Base-by-base conservation (phyloP, 2,888 invertebrate species). In the Antheraea assamensis region DNA sequence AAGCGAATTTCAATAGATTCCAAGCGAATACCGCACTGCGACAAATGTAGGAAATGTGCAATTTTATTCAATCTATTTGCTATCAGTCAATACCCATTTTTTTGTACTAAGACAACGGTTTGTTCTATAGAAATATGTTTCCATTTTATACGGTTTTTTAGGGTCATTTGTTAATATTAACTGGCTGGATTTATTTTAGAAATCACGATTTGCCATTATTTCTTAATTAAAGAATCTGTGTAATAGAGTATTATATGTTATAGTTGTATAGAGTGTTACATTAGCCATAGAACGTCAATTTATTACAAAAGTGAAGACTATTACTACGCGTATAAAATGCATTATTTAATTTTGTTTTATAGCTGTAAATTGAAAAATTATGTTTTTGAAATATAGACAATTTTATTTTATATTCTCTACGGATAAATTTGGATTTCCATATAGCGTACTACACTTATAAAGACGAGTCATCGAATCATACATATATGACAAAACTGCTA, bases 41-140 rank as follows among this genome's bases (percentile, higher is more conserved):
- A 35, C 68, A 35, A 68, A 68, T 68, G 66, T 68, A 68, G 66
- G 17, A 21, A 68, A 68, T 68, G 21, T 68, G 35, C 68, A 68
- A 68, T 35, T 30, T 35, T 68, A n/a, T 68, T 68, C 35, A 68
- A 68, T 68, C 35, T 35, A 21, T 35, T 35, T 35, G 1, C 35
- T 1, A n/a, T 35, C 35, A 35, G 15, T n/a, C n/a, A 35, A n/a
- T 42, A 42, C 8, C 19, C n/a, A 24, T 21, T 17, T 17, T n/a
- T 17, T 64, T 17, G 17, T 27, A 64, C 30, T 3, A 61, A 64
- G 30, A 30, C 61, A 64, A 17, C 30, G 61, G 17, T 64, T 30
- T 58, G 21, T 52, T 58, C 58, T 17, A 30, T 64, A 27, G 27
- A 3, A 64, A 30, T 27, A 15, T 58, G 24, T 58, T 10, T 13